Evolutionary conservation across 2,113 vertebrate genomes (phyloP).

Genomic region (Toxostoma redivivum): DNA sequence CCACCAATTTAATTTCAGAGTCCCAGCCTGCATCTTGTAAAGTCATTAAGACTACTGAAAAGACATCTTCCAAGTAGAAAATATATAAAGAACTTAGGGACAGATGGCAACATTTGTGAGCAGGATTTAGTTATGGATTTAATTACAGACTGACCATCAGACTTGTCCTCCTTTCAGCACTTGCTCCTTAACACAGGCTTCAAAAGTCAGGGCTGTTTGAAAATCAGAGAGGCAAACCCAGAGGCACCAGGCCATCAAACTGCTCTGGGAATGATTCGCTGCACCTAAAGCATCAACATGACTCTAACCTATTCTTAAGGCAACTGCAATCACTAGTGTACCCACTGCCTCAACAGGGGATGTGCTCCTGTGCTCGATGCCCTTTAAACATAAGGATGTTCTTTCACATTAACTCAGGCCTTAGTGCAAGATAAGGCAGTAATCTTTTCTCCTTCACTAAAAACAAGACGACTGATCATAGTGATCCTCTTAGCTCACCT

Average conservation of each 20-base stretch:
- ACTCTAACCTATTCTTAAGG: background rate
- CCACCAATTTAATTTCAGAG: background rate
- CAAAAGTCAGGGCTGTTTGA: background rate
- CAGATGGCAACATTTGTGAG: background rate
- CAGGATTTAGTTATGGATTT: constrained; percentile 6
- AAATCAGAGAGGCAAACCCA: background rate
- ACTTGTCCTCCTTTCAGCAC: constrained; percentile 11
- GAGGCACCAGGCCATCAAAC: background rate
- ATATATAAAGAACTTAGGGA: background rate
- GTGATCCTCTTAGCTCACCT: background rate
- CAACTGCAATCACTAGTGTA: background rate
- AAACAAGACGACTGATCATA: background rate
- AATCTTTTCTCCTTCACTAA: background rate
- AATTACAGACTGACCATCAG: background rate
- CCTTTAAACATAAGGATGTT: background rate
- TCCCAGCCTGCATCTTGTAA: background rate
- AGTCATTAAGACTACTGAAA: background rate
- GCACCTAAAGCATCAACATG: background rate
- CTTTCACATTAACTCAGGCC: background rate
- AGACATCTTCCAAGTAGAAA: background rate
- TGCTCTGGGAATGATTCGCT: accelerated
- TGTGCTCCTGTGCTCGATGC: accelerated
- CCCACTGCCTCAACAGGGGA: background rate
- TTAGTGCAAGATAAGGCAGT: background rate
- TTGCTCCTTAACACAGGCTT: background rate